Evolutionary conservation across 2,797 vertebrate species (phyloP).

Genomic region (Clarias laeviceps): DNA sequence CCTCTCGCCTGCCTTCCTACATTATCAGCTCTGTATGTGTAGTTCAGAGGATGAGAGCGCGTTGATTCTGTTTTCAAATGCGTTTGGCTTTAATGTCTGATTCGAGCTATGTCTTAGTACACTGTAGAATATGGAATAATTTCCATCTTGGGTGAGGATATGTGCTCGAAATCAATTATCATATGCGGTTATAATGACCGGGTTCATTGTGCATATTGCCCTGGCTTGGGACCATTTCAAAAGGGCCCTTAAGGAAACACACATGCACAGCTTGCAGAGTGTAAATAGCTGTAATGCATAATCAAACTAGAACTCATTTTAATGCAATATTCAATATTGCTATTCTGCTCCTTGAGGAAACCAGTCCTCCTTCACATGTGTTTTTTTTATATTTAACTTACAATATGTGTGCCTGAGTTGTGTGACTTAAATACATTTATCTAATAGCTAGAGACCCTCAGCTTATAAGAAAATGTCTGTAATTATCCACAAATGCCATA

Average conservation of each 20-base stretch:
- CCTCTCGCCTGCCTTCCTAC: too few relatives aligned
- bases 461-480: too few relatives aligned
- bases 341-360: neutral
- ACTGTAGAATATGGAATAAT: neutral
- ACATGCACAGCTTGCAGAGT: neutral
- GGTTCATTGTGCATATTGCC: neutral
- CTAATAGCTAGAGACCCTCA: neutral
- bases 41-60: too few relatives aligned
- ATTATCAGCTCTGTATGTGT: too few relatives aligned
- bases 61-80: too few relatives aligned
- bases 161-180: neutral
- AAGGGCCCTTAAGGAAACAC: neutral
- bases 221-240: neutral
- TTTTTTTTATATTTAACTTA: neutral
- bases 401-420: neutral
- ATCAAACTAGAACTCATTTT: neutral
- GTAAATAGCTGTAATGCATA: neutral
- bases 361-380: neutral
- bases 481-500: neutral
- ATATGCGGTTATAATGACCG: neutral
- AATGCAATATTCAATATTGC: neutral
- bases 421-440: neutral
- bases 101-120: too few relatives aligned
- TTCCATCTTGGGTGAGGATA: neutral
- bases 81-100: too few relatives aligned